Evolutionary conservation across 2,113 vertebrate species (phyloP).

Genomic region (Gadus macrocephalus): DNA sequence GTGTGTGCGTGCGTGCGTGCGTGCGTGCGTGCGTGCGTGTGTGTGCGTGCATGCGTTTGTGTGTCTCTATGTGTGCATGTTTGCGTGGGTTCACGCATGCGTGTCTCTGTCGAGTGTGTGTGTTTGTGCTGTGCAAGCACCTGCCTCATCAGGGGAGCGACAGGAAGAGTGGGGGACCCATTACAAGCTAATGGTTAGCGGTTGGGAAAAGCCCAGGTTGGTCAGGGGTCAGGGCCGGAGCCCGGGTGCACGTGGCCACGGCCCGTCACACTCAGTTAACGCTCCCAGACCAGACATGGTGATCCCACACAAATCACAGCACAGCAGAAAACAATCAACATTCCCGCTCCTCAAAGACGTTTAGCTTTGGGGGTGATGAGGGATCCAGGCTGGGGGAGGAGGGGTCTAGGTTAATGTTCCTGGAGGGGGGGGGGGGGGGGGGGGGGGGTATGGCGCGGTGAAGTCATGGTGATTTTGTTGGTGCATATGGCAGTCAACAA

Average conservation of each 20-base stretch:
- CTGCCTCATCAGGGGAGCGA: constrained; percentile 41
- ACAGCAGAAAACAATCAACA: constrained; percentile 28
- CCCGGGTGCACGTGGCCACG: constrained; percentile 10
- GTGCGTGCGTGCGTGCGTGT: too few species aligned
- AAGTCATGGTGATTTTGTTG: constrained; percentile 41
- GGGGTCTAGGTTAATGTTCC: constrained; percentile 17
- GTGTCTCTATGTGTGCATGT: too few species aligned
- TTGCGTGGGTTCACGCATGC: background rate
- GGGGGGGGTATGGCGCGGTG: background rate
- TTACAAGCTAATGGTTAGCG: constrained; percentile 64
- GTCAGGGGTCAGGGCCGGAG: constrained; percentile 46
- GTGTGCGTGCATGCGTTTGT: too few species aligned
- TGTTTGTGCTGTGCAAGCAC: constrained; percentile 7
- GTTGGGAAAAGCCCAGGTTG: constrained; percentile 58
- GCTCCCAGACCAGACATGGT: constrained; percentile 23
- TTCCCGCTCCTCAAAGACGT: constrained; percentile 12
- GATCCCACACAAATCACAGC: constrained; percentile 40
- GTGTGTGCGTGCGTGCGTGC: too few species aligned
- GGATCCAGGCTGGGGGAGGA: constrained; percentile 9
- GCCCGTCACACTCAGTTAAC: constrained; percentile 42
- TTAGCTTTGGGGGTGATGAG: background rate
- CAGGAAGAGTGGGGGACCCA: constrained; percentile 40
- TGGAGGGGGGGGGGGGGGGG: constrained; percentile 16
- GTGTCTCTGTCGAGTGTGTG: too few species aligned
- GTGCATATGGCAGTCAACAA: constrained; percentile 47